Base-by-base conservation (phyloP, 2,797 vertebrate genomes). In the Hippocampus kuda region DNA sequence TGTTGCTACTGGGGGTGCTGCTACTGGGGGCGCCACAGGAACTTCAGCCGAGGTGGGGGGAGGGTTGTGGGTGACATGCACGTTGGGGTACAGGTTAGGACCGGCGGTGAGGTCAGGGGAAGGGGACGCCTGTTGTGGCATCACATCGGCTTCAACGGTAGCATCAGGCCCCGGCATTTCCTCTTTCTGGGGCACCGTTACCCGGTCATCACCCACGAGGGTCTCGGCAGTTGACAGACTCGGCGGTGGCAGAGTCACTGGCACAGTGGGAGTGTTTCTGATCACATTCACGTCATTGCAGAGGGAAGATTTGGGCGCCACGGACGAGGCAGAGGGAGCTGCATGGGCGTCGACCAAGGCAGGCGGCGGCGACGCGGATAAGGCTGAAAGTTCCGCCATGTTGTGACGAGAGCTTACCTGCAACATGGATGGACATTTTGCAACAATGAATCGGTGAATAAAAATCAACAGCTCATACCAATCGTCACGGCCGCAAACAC, bases 311-410 rank as follows among this genome's bases (percentile, higher is more conserved):
- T 88, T 90, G 53, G 88, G 88, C 30, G 76, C 75, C 11, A 54
- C 67, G 24, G 83, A 65, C 7, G 88, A 80, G 71, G 86, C 72
- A 61, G 90, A 72, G 54, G 83, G 83, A 69, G 82, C 53, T 56
- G 75, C 69, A 65, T 79, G 83, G 63, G 87, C 79, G 24, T 91
- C 91, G 3, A 76, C 80, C 76, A 89, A 70, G 6, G 81, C 77
- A 59, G 91, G 81, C 54, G 90, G 76, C 10, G 89, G 77, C 12
- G 90, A 89, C 24, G 88, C 81, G 68, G 85, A 87, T 34, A 91
- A 75, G 68, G 90, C 79, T 54, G 86, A 88, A 66, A 92, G 81
- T 76, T 93, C 91, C 16, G 91, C 89, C 91, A 92, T 93, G 67
- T 74, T 84, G 82, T 73, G 44, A 65, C 9, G 15, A 48, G 42